Percentiles rank a stretch among this genome's conserved stretches.
Conservation (phyloP, 2,113 vertebrate genomes). For the Bambusicola thoracicus region DNA sequence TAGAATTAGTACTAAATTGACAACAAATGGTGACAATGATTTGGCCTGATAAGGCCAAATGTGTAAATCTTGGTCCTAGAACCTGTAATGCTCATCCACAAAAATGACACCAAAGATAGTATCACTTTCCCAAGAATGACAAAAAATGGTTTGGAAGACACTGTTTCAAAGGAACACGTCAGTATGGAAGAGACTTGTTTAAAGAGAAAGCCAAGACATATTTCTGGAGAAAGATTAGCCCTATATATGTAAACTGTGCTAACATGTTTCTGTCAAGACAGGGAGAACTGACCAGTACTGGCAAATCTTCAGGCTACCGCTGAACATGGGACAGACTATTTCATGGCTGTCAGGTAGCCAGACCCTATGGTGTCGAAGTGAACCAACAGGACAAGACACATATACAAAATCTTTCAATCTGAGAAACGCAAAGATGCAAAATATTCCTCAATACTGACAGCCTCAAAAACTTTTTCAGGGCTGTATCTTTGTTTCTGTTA, state of each 20-base stretch:
- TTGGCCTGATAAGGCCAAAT: neutral
- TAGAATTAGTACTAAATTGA: neutral
- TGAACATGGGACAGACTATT: neutral
- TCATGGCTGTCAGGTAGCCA: neutral
- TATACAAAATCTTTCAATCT: neutral
- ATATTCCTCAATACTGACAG: neutral
- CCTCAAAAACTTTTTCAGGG: neutral
- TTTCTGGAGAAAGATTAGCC: neutral
- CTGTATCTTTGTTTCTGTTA: neutral
- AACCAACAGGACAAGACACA: fast-evolving
- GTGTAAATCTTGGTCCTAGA: neutral
- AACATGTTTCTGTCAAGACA: fast-evolving
- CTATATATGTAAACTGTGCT: neutral
- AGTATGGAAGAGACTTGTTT: neutral
- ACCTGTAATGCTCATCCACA: neutral
- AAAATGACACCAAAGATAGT: neutral
- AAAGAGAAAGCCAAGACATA: neutral
- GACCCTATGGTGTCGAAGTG: neutral
- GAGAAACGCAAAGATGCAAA: neutral
- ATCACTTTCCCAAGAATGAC: neutral
- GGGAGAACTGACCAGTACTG: neutral
- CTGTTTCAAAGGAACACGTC: neutral
- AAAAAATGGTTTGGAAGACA: neutral
- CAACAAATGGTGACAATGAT: fast-evolving
- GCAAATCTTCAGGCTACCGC: neutral